Base-by-base conservation (phyloP, 2,113 vertebrate genomes). In the Brachypteracias leptosomus region DNA sequence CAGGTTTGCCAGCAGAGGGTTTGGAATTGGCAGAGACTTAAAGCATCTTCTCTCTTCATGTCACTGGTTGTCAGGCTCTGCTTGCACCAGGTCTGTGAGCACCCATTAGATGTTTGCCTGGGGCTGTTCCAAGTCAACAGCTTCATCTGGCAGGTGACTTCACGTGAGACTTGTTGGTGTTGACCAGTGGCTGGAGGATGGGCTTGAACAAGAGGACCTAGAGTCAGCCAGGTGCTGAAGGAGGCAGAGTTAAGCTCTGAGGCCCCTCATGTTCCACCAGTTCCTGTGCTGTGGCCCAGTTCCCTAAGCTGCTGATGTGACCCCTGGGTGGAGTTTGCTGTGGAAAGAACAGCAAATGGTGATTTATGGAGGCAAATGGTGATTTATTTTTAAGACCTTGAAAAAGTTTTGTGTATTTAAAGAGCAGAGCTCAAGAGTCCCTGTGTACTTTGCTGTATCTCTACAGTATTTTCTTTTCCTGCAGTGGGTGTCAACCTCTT, bases 401-500 rank as follows among this genome's bases (percentile, higher is more conserved):
- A 22, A 36, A 63, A 74, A 62, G 10, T 24, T 76, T 62, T 62
- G 22, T 59, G 3, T 61, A 4, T 77, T 71, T 83, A n/a, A 83
- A 90, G 29, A 29, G 38, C 21, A 72, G 40, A 57, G 28, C 87
- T 54, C 13, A 59, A 59, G 63, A 54, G 24, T 51, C 19, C 31
- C 40, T 33, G 51, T 63, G 31, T 70, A 12, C 42, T 88, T 15
- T 81, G 66, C 66, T 77, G 17, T 66, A 26, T 85, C n/a, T 42
- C 18, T 79, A 67, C 55, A 81, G 12, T 55, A 57, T 94, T 93
- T 86, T 28, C 20, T 93, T 97, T 90, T 78, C 88, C 96, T 98
- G 22, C 98, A 99, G 99, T 99, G 87, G 99, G 99, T 6, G 98
- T 99, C 96, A 99, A 99, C 94, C 98, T 99, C 98, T 99, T 99